A percentile compares a stretch with the other conserved stretches of the same genome.
Conservation (phyloP, 2,888 invertebrate genomes). For the Tethea ocularis region DNA sequence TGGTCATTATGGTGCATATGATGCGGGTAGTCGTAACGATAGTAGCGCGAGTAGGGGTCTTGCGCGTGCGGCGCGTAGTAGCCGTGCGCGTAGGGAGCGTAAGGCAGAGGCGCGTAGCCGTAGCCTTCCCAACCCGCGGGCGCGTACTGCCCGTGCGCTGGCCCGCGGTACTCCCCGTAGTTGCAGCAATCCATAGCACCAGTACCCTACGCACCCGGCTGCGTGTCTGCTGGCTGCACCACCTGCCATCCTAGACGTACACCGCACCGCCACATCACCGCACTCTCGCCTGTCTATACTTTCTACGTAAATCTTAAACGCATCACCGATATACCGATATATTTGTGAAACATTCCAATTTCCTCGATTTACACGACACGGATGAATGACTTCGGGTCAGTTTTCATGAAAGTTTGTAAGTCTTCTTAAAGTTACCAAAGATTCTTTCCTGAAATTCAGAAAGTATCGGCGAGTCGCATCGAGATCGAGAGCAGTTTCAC, state of each 20-base stretch:
- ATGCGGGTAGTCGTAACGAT: constrained; percentile 76
- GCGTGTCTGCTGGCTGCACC: constrained; percentile 46
- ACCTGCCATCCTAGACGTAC: constrained; percentile 55
- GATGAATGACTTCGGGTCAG: not conserved
- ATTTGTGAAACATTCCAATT: not conserved
- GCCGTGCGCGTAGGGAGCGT: constrained; percentile 56
- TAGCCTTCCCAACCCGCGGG: constrained; percentile 62
- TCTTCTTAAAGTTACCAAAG: not conserved
- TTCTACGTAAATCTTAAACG: constrained; percentile 30
- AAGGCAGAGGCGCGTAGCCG: constrained; percentile 58
- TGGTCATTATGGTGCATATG: constrained; percentile 73
- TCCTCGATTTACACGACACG: not conserved
- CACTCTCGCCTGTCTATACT: constrained; percentile 43
- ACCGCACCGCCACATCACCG: constrained; percentile 59
- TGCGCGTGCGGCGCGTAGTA: constrained; percentile 71
- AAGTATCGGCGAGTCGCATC: constrained; percentile 35
- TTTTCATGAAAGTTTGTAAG: constrained; percentile 8
- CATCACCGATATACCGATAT: not conserved
- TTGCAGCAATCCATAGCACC: constrained; percentile 79
- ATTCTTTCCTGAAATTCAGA: constrained; percentile 21
- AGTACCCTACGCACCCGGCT: constrained; percentile 62
- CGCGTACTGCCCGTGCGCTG: constrained; percentile 59
- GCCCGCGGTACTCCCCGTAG: constrained; percentile 77
- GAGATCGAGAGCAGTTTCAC: constrained; percentile 75
- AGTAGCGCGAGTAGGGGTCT: constrained; percentile 76